A percentile compares a stretch with the other conserved stretches of the same genome.
These are phyloP conservation scores for Archocentrus centrarchus DNA, from an alignment of 2,113 vertebrate species.

Conservation along the genomic window DNA sequence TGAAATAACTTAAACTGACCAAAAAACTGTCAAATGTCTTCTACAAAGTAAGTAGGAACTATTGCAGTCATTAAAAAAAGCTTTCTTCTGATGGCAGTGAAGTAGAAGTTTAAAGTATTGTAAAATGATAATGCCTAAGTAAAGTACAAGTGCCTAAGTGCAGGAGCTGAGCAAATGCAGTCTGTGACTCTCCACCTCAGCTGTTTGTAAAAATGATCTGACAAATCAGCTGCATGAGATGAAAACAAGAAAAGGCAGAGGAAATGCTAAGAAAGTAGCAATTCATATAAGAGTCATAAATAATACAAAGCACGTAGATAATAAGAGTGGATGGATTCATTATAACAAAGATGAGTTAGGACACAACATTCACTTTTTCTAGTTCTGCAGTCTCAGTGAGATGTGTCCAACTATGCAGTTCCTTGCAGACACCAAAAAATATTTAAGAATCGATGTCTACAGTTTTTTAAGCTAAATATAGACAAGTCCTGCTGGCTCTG, in stretches of 20 bases:
- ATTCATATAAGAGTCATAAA: not conserved
- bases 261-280: not conserved
- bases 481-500: conserved; percentile 40
- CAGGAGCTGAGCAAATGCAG: not conserved
- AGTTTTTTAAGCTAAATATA: conserved; percentile 7
- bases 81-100: not conserved
- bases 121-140: conserved; percentile 7
- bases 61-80: not conserved
- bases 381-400: not conserved
- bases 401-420: not conserved
- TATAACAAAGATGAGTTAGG: not conserved
- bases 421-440: not conserved
- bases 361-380: not conserved
- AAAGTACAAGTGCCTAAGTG: not conserved
- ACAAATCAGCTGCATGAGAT: not conserved
- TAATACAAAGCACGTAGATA: not conserved
- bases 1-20: not conserved
- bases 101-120: not conserved
- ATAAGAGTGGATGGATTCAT: not conserved
- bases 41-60: not conserved
- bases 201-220: not conserved
- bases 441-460: not conserved
- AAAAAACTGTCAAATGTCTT: not conserved
- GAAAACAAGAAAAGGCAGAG: not conserved
- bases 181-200: not conserved